Evolutionary conservation across 2,113 vertebrate species (phyloP), one percentile per base, ranked within the genome.

Genomic region (Raja brachyura): DNA sequence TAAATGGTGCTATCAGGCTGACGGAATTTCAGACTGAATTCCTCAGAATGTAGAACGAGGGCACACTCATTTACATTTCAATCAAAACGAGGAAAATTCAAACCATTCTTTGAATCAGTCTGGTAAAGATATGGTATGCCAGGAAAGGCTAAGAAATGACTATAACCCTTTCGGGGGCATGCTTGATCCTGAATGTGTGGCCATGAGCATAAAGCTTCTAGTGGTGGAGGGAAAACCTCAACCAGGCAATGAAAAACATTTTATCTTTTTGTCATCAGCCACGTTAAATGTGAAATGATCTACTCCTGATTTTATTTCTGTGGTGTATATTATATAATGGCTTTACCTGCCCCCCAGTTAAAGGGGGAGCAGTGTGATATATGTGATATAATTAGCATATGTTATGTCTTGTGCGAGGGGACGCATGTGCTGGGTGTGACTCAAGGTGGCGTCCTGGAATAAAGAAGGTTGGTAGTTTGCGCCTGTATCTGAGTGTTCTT

Each of bases 1-100:
- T 73, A 92, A 92, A 92, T 74, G 70, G 66, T 54, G 68, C 68
- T 22, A 92, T 73, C 31, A 92, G 16, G 39, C 90, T 48, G 68
- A 13, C 22, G 66, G 48, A 33, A 22, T 66, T 54, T 74, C 33
- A 74, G 31, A 92, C 31, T 22, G 31, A 22, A 18, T 73, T 73
- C 54, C 22, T 20, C 33, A 28, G 66, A 22, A 92, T 70, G 54
- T 33, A 68, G 86, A 16, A 39, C n/a, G 31, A 63, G 25, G 14
- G 31, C 66, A 22, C 33, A 10, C 4, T 39, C 31, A 66, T 6
- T 22, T 68, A 39, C 16, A 39, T 90, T 39, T 70, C 31, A 90
- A 9, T 10, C 86, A 90, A 48, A 74, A 92, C 11, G 39, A 11
- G n/a, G 39, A 92, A 90, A 92, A 54, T 92, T 13, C 66, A 92